These are phyloP conservation scores for Falco peregrinus DNA, from an alignment of 2,797 vertebrate species.

Conservation along the genomic window DNA sequence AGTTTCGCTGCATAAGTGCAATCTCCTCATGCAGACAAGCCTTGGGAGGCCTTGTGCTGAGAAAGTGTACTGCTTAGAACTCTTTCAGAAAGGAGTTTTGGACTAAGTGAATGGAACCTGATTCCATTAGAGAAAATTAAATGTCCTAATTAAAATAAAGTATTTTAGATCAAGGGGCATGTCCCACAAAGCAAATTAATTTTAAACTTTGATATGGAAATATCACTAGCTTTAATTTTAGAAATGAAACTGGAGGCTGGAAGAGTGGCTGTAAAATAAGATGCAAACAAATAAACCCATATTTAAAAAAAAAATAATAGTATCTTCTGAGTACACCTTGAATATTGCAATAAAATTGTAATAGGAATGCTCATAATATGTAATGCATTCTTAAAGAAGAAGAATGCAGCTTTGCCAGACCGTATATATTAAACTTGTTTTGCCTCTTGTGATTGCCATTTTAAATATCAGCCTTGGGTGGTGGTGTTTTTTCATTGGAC, in stretches of 20 bases:
- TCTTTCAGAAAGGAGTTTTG: slow-evolving; percentile 36
- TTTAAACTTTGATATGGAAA: slow-evolving; percentile 69
- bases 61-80: neutral
- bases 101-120: slow-evolving; percentile 39
- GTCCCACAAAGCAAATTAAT: slow-evolving; percentile 57
- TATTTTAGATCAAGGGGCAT: slow-evolving; percentile 57
- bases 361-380: slow-evolving; percentile 32
- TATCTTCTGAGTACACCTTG: slow-evolving; percentile 13
- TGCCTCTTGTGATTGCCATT: slow-evolving; percentile 20
- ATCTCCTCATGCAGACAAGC: neutral
- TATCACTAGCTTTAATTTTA: slow-evolving; percentile 54
- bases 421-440: neutral
- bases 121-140: slow-evolving; percentile 54
- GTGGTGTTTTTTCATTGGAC: neutral
- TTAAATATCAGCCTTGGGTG: neutral
- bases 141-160: slow-evolving; percentile 58
- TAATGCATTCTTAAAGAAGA: neutral
- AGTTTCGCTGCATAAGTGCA: neutral
- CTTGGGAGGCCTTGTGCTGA: slow-evolving; percentile 11
- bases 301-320: neutral
- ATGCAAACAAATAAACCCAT: slow-evolving; percentile 50
- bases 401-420: slow-evolving; percentile 10
- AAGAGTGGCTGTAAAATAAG: slow-evolving; percentile 38
- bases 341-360: slow-evolving; percentile 43
- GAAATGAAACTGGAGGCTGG: slow-evolving; percentile 41